Percentiles rank a stretch among this genome's conserved stretches.
These are phyloP conservation scores for Batillaria attramentaria DNA, from an alignment of 1,140 invertebrate species.

Conservation along the genomic window DNA sequence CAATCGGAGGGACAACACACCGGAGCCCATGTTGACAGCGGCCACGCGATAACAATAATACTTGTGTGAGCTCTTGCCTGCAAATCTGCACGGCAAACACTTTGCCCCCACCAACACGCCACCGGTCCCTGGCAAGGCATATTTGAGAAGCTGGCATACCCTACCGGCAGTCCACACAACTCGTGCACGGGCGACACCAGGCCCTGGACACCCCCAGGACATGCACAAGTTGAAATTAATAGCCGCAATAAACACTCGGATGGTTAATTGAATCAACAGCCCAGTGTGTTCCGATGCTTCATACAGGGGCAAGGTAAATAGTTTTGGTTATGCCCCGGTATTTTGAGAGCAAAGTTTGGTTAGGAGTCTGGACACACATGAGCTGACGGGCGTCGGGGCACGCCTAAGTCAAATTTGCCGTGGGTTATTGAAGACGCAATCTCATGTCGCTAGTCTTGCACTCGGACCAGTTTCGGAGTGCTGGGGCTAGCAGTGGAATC, in stretches of 20 bases:
- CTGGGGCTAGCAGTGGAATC: background rate
- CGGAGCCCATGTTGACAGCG: slow-evolving; percentile 22
- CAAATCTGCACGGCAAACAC: slow-evolving; percentile 33
- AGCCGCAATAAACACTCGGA: slow-evolving; percentile 32
- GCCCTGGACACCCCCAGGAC: background rate
- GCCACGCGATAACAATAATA: slow-evolving; percentile 28
- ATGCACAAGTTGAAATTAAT: slow-evolving; percentile 31
- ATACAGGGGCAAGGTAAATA: slow-evolving; percentile 26
- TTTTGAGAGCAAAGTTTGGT: slow-evolving; percentile 29
- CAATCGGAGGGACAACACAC: slow-evolving; percentile 15
- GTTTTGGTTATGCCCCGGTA: slow-evolving; percentile 25
- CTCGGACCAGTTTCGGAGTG: background rate
- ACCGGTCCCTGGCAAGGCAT: slow-evolving; percentile 26
- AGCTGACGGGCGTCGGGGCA: background rate
- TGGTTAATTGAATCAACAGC: slow-evolving; percentile 33
- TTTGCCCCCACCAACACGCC: background rate
- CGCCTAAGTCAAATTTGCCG: slow-evolving; percentile 11
- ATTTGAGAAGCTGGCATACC: slow-evolving; percentile 26
- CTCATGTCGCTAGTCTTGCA: background rate
- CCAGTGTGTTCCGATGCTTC: slow-evolving; percentile 14
- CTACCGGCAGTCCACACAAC: background rate
- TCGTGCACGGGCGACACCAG: background rate
- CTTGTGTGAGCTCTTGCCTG: slow-evolving; percentile 12
- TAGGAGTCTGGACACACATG: slow-evolving; percentile 20
- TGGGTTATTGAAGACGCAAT: slow-evolving; percentile 17